These are phyloP conservation scores for Syngnathus rostellatus DNA, from an alignment of 2,797 vertebrate species.

Conservation along the genomic window DNA sequence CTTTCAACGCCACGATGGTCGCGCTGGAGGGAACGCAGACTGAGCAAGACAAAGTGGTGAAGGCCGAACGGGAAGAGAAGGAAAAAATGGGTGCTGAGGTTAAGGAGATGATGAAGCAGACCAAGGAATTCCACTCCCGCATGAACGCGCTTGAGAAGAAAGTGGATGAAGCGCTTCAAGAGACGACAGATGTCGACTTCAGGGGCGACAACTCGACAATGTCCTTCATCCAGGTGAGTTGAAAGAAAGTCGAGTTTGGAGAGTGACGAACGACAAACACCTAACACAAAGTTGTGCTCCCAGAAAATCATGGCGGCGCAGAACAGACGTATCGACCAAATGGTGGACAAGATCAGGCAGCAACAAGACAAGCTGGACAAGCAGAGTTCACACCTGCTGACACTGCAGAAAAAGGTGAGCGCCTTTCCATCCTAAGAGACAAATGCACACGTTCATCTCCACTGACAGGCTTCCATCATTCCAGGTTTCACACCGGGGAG, in stretches of 20 bases:
- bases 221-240: conserved; percentile 73
- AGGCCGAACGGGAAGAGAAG: conserved; percentile 37
- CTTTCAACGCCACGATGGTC: conserved; percentile 69
- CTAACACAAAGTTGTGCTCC: not conserved
- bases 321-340: conserved; percentile 77
- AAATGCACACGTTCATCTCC: not conserved
- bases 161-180: conserved; percentile 53
- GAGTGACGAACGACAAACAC: not conserved
- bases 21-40: conserved; percentile 55
- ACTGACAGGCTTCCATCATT: not conserved
- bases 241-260: not conserved
- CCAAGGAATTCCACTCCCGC: conserved; percentile 54
- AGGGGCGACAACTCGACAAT: conserved; percentile 55
- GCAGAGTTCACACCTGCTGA: conserved; percentile 81
- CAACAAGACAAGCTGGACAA: conserved; percentile 91
- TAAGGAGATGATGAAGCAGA: conserved; percentile 60
- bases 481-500: conserved; percentile 54
- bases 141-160: conserved; percentile 70
- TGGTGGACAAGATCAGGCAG: conserved; percentile 82
- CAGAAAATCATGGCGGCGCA: conserved; percentile 80
- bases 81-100: conserved; percentile 52
- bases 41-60: conserved; percentile 42
- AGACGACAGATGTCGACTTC: conserved; percentile 36
- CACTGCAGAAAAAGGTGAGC: conserved; percentile 80
- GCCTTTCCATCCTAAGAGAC: not conserved